phyloP scores from a whole-genome alignment of 1,140 invertebrate species.

The Subanguina moxae region DNA sequence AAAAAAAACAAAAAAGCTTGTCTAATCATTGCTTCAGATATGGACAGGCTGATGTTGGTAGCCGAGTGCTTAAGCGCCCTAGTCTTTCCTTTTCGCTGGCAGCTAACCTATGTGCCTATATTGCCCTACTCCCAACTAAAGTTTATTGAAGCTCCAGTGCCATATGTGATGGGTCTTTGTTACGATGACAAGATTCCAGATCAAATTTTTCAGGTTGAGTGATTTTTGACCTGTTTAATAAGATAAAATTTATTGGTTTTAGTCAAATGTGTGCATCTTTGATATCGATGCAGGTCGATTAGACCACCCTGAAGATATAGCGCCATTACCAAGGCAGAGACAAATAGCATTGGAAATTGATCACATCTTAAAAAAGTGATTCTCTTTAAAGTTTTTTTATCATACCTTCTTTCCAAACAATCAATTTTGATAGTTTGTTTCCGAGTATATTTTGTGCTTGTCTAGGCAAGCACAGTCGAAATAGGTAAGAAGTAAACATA shows the following conservation, averaged over 20 bases:
- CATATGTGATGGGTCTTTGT: slow-evolving; percentile 87
- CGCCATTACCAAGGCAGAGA: slow-evolving; percentile 80
- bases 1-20: neutral
- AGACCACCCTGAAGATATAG: slow-evolving; percentile 89
- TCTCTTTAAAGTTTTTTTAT: neutral
- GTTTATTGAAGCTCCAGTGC: slow-evolving; percentile 96
- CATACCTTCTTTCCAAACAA: neutral
- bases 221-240: slow-evolving; percentile 3
- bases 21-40: slow-evolving; percentile 67
- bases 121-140: slow-evolving; percentile 87
- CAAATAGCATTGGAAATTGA: slow-evolving; percentile 66
- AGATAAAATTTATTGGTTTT: slow-evolving; percentile 17
- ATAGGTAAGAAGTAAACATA: too few species aligned
- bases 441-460: too few species aligned
- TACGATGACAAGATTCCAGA: slow-evolving; percentile 55
- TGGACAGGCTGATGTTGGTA: slow-evolving; percentile 90
- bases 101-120: slow-evolving; percentile 97
- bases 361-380: slow-evolving; percentile 3
- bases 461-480: too few species aligned
- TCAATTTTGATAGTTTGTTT: neutral
- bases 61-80: slow-evolving; percentile 85
- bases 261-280: slow-evolving; percentile 83
- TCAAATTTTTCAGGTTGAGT: slow-evolving; percentile 28
- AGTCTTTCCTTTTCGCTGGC: slow-evolving; percentile 91
- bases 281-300: slow-evolving; percentile 87